Evolutionary conservation across 2,113 vertebrate genomes (phyloP), one percentile per base, ranked within the genome.

Genomic region (Dipodomys stephensi): DNA sequence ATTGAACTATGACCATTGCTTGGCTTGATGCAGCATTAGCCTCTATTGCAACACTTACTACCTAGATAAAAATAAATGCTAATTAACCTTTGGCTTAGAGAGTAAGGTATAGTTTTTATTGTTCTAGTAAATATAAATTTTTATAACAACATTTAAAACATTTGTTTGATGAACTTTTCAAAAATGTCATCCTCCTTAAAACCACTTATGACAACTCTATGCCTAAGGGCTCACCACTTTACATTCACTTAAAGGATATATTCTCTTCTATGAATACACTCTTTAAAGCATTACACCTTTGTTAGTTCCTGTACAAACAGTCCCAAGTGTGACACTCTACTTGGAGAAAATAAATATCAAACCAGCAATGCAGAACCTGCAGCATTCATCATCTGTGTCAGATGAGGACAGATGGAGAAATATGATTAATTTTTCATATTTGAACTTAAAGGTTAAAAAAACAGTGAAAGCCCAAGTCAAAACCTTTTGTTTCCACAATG

Each of bases 381-480:
- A 12, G 12, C 9, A 0, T 25, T 90, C 7, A 20, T 65, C 8
- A 20, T 30, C 16, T 15, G 6, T 30, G 5, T 67, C 5, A 13
- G 0, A 71, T 0, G 22, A 23, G 76, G 11, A 76, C 5, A 13
- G 1, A 71, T 0, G 25, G 27, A 79, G 11, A 76, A 28, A 32
- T 28, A 7, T 46, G 4, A 28, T 35, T 25, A n/a, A 49, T n/a
- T 49, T 30, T 80, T 88, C 2, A 72, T 60, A 28, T 62, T 91
- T 88, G 30, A 90, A 60, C 13, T 90, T 86, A 79, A 10, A 87
- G 0, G 0, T 60, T 49, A 89, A 4, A 67, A 67, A 35, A 57
- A 2, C 64, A 77, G 22, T 80, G 32, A 92, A 96, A 89, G 53
- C 83, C 4, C 39, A 90, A 88, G 20, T 39, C 15, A 20, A 27